Conservation (phyloP, 2,113 vertebrate genomes). For the mouse (Mus musculus) region GRCm39 chr10:94795501-94796000, state of each 20-base stretch:
- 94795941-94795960: not conserved
- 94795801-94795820: not conserved
- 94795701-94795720: not conserved
- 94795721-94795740: not conserved
- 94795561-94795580: not conserved
- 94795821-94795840: not conserved
- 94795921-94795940: not conserved
- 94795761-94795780: not conserved
- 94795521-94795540: not conserved
- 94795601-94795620: not conserved
- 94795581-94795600: not conserved
- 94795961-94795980: not conserved
- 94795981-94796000: not conserved
- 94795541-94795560: conserved; percentile 3
- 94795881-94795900: not conserved
- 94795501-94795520: conserved; percentile 6
- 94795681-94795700: no score
- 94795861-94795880: not conserved
- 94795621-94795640: not conserved
- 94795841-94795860: not conserved
- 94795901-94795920: not conserved
- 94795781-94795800: not conserved
- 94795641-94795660: not conserved
- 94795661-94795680: not conserved
- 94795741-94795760: not conserved